phyloP scores from a whole-genome alignment of 1,140 invertebrate genomes.

The Drosophila yakuba region DNA sequence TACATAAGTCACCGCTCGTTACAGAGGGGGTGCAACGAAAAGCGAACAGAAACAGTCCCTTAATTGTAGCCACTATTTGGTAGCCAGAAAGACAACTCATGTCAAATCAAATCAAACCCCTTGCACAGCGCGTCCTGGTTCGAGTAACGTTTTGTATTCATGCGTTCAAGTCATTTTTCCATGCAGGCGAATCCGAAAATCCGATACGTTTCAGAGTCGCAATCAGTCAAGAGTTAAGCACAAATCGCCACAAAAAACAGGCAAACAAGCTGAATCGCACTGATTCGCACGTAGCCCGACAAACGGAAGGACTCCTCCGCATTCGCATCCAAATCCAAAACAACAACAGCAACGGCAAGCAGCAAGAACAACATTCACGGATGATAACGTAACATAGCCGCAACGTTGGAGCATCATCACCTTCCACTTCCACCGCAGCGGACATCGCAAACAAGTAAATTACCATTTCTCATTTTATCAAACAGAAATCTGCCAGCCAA shows the following conservation, averaged over 20 bases:
- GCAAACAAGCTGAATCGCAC: slow-evolving; percentile 1
- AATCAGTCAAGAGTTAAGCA: slow-evolving; percentile 54
- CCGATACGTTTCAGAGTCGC: slow-evolving; percentile 76
- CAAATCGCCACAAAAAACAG: slow-evolving; percentile 25
- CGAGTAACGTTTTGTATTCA: slow-evolving; percentile 84
- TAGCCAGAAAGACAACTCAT: slow-evolving; percentile 59
- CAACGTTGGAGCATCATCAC: slow-evolving; percentile 18
- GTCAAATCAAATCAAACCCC: slow-evolving; percentile 32
- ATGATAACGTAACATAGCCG: slow-evolving; percentile 19
- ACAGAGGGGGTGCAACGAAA: neutral
- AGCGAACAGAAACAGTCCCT: slow-evolving; percentile 12
- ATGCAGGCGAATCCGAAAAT: slow-evolving; percentile 76
- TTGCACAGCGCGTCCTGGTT: slow-evolving; percentile 73
- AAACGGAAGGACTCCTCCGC: slow-evolving; percentile 1
- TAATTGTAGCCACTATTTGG: slow-evolving; percentile 62
- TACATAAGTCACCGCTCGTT: slow-evolving; percentile 31
- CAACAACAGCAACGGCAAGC: neutral
- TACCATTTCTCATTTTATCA: slow-evolving; percentile 69
- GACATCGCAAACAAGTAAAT: slow-evolving; percentile 78
- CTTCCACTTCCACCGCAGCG: slow-evolving; percentile 21
- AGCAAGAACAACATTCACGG: neutral
- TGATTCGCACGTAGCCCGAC: slow-evolving; percentile 1
- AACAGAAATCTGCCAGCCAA: slow-evolving; percentile 35
- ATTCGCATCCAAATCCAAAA: neutral
- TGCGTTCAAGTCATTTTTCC: slow-evolving; percentile 85